Evolutionary conservation across 2,113 vertebrate species (phyloP).

Genomic region (Poecilia latipinna): DNA sequence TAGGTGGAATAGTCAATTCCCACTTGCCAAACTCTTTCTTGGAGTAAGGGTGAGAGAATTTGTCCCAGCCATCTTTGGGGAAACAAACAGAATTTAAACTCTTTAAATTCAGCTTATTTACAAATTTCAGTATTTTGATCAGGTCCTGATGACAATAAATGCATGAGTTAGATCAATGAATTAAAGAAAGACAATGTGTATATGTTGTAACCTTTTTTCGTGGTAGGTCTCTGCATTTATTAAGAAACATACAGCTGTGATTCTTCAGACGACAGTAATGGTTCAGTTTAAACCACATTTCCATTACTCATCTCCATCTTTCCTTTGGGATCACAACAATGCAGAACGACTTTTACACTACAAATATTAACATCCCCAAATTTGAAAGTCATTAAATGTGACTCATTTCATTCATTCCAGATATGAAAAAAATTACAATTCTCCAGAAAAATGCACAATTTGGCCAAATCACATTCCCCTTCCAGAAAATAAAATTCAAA

Average conservation of each 20-base stretch:
- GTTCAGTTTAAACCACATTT: too few relatives aligned
- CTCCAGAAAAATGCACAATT: too few relatives aligned
- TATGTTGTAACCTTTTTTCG: too few relatives aligned
- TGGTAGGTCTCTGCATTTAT: too few relatives aligned
- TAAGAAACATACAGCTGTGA: too few relatives aligned
- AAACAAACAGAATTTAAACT: constrained; percentile 9
- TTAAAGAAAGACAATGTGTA: not conserved
- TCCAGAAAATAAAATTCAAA: too few relatives aligned
- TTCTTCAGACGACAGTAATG: not conserved
- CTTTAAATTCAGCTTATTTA: not conserved
- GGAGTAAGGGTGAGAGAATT: constrained; percentile 79
- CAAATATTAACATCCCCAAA: not conserved
- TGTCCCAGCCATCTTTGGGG: constrained; percentile 79
- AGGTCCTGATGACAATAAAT: not conserved
- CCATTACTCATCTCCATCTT: not conserved
- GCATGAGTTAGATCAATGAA: not conserved
- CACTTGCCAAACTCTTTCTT: constrained; percentile 81
- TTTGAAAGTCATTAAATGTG: not conserved
- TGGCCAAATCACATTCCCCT: too few relatives aligned
- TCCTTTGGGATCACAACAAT: not conserved
- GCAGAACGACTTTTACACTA: not conserved
- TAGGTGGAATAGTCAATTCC: constrained; percentile 80
- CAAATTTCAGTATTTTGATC: not conserved
- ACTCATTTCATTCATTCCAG: too few relatives aligned
- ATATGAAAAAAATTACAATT: too few relatives aligned